Evolutionary conservation across 2,888 invertebrate genomes (phyloP).

Genomic region (Meiosimyza platycephala): DNA sequence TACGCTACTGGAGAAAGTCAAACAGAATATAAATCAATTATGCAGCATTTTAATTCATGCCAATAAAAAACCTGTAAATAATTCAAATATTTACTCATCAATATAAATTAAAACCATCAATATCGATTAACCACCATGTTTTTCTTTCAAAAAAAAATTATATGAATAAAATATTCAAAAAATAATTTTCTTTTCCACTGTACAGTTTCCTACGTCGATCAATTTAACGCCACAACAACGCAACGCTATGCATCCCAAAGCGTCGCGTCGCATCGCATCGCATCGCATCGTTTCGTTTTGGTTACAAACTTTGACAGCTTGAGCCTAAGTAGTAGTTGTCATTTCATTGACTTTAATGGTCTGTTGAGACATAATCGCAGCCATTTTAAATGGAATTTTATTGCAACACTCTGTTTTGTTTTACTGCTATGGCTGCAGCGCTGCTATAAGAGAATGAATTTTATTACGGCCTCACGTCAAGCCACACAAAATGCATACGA

Average conservation of each 20-base stretch:
- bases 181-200: conserved; percentile 35
- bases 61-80: too few relatives aligned
- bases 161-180: too few relatives aligned
- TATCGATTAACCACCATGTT: too few relatives aligned
- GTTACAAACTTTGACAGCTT: conserved; percentile 35
- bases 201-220: conserved; percentile 38
- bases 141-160: too few relatives aligned
- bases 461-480: conserved; percentile 12
- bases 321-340: conserved; percentile 64
- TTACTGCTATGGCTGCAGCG: not conserved
- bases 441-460: not conserved
- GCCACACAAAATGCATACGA: conserved; percentile 44
- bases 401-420: conserved; percentile 57
- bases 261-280: conserved; percentile 38
- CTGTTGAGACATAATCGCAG: conserved; percentile 68
- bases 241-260: conserved; percentile 35
- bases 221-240: conserved; percentile 38
- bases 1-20: too few relatives aligned
- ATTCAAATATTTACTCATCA: too few relatives aligned
- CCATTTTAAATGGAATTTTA: conserved; percentile 68
- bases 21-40: too few relatives aligned
- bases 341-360: conserved; percentile 67
- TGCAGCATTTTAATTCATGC: too few relatives aligned
- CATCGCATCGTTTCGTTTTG: conserved; percentile 37
- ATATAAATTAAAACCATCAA: too few relatives aligned